Evolutionary conservation across 2,113 vertebrate genomes (phyloP), one percentile per base, ranked within the genome.

Genomic region (Phrynocephalus versicolor): DNA sequence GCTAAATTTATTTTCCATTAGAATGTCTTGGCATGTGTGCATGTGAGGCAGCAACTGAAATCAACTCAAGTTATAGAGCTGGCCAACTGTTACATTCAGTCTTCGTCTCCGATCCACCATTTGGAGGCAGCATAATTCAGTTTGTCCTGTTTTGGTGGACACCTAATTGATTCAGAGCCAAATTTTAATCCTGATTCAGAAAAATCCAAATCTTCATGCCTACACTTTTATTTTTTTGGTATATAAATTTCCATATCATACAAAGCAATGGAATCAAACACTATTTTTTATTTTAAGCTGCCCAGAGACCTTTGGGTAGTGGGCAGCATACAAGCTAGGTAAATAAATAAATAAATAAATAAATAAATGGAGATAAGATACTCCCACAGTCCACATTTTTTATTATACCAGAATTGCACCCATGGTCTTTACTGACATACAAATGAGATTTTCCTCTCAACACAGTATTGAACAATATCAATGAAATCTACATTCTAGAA

Each of bases 401-500:
- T 60, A 41, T 75, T 58, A 18, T 72, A 58, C 35, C 13, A 23
- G 7, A 8, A 13, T 16, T 60, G n/a, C 57, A 15, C 65, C 25
- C 21, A 12, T 45, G 35, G 60, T 71, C 25, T 55, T 72, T n/a
- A 39, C 30, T 15, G 23, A 10, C 12, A 37, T 35, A 37, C 27
- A 67, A 37, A 27, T 41, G 33, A 71, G 33, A 27, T 70, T 69
- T 65, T 67, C 6, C n/a, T 18, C 25, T 79, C 85, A 72, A 77
- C 25, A n/a, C 7, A 62, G 16, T 16, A 4, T 70, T 75, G 39
- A 85, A 1, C 69, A 79, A n/a, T 37, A 35, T 37, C 87, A 69
- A 33, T 62, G 76, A 78, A 33, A 80, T 41, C 5, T n/a, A 76
- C 23, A 39, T 62, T 41, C 74, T 39, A 75, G 89, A 89, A 16